These are phyloP conservation scores for Temnothorax curvispinosus DNA, from an alignment of 1,140 invertebrate genomes.

Conservation along the genomic window DNA sequence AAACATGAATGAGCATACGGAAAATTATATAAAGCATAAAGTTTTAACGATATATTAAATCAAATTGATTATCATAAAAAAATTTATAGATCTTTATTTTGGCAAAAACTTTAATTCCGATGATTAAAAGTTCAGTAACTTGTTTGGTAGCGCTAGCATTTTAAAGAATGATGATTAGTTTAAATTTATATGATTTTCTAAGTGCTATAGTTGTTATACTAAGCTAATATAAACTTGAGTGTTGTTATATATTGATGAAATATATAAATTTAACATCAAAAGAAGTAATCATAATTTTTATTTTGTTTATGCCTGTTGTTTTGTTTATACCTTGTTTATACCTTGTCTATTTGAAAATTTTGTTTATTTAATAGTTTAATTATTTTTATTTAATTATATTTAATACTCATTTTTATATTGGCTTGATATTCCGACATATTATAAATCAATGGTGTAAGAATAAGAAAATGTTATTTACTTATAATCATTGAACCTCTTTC, in stretches of 20 bases:
- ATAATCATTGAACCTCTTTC: constrained; percentile 68
- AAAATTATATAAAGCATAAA: constrained; percentile 65
- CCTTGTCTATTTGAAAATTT: not conserved
- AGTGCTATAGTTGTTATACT: constrained; percentile 54
- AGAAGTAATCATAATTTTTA: not conserved
- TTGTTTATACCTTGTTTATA: not conserved
- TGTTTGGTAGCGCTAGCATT: not conserved
- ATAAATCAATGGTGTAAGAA: constrained; percentile 80
- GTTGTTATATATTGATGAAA: constrained; percentile 7
- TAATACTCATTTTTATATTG: constrained; percentile 69
- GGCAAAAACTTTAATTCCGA: not conserved
- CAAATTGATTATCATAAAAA: not conserved
- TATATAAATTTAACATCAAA: not conserved
- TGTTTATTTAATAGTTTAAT: not conserved
- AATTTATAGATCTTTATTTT: constrained; percentile 11
- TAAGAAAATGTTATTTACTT: constrained; percentile 56
- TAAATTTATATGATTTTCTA: constrained; percentile 60
- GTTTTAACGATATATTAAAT: not conserved
- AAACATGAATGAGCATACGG: constrained; percentile 4
- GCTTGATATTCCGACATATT: constrained; percentile 66
- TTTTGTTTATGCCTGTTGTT: not conserved
- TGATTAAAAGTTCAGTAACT: not conserved
- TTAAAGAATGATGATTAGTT: not conserved
- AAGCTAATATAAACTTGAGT: constrained; percentile 68
- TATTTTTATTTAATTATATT: not conserved